These are phyloP conservation scores for Hexactinellida sp. DNA, from an alignment of 37 sponge, comb jelly and placozoan genomes.

Conservation along the genomic window DNA sequence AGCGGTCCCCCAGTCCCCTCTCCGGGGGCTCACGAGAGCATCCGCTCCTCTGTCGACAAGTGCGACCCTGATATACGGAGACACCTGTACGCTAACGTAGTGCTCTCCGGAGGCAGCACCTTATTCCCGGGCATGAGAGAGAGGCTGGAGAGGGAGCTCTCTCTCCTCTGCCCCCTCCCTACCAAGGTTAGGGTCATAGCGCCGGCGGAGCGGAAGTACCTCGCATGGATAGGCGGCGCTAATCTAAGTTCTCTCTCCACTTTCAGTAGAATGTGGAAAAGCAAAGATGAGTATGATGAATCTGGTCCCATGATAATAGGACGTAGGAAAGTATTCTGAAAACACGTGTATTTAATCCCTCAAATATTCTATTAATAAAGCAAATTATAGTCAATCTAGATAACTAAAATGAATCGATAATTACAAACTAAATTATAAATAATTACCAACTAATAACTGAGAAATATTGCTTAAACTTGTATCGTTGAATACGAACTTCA, in stretches of 20 bases:
- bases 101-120: constrained; percentile 49
- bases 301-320: constrained; percentile 25
- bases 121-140: constrained; percentile 43
- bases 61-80: constrained; percentile 35
- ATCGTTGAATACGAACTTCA: not conserved
- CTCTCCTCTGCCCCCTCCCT: constrained; percentile 28
- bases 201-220: constrained; percentile 41
- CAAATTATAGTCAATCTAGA: too few relatives aligned
- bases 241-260: constrained; percentile 43
- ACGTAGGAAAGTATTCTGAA: not conserved
- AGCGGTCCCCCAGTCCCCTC: not conserved
- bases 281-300: constrained; percentile 49
- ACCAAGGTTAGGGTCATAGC: constrained; percentile 35
- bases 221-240: constrained; percentile 53
- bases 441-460: not conserved
- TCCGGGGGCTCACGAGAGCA: constrained; percentile 29
- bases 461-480: not conserved
- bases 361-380: too few relatives aligned
- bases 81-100: constrained; percentile 30
- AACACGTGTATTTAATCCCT: not conserved
- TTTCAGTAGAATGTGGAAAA: constrained; percentile 53
- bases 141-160: constrained; percentile 45
- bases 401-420: too few relatives aligned
- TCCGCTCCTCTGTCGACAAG: constrained; percentile 34
- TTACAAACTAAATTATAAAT: too few relatives aligned